A percentile compares a stretch with the other conserved stretches of the same genome.
These are phyloP conservation scores for Chironomus tentans DNA, from an alignment of 2,888 invertebrate species.

Conservation along the genomic window DNA sequence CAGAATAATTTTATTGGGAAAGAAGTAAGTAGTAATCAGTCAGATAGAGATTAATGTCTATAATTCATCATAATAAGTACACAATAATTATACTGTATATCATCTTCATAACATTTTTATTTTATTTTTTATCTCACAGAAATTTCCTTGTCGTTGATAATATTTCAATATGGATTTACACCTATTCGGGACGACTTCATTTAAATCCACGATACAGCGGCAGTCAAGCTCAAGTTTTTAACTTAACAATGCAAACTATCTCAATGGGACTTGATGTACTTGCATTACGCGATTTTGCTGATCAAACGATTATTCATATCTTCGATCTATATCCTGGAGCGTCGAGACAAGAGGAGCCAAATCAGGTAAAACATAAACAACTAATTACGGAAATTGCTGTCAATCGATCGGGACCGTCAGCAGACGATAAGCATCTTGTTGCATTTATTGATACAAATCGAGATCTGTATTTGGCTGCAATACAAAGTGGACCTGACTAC, in stretches of 20 bases:
- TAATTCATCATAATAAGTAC: no score
- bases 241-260: slow-evolving; percentile 63
- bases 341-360: slow-evolving; percentile 52
- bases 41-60: no score
- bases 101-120: no score
- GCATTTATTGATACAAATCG: slow-evolving; percentile 73
- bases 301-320: slow-evolving; percentile 74
- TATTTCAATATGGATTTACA: slow-evolving; percentile 73
- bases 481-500: slow-evolving; percentile 33
- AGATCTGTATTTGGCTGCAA: slow-evolving; percentile 74
- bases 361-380: slow-evolving; percentile 57
- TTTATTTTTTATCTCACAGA: no score
- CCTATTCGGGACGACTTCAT: slow-evolving; percentile 82
- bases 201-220: slow-evolving; percentile 79
- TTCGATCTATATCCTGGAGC: slow-evolving; percentile 61
- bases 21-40: slow-evolving; percentile 35
- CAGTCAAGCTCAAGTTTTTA: slow-evolving; percentile 62
- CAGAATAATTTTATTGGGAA: slow-evolving; percentile 38
- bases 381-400: slow-evolving; percentile 67
- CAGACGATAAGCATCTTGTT: slow-evolving; percentile 72
- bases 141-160: slow-evolving; percentile 85
- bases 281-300: slow-evolving; percentile 74
- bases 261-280: slow-evolving; percentile 81
- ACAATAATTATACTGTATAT: background rate
- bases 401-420: slow-evolving; percentile 67